Conservation (phyloP, 2,113 vertebrate species). For the Alouatta palliata region DNA sequence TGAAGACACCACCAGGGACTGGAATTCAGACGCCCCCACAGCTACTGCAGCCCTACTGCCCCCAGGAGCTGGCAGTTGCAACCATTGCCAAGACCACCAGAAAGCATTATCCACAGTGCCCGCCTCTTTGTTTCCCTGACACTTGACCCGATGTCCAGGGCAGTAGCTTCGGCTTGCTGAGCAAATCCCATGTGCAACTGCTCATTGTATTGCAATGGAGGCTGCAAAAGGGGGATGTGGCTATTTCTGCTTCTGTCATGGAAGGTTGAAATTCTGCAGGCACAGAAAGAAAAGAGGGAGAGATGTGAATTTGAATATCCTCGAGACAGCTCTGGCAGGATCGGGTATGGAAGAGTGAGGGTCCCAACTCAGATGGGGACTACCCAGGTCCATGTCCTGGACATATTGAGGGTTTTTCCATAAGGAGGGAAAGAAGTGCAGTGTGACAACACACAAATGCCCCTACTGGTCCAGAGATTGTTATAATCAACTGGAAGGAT, state of each 20-base stretch:
- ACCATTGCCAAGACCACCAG: neutral
- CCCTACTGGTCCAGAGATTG: no score
- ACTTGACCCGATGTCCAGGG: neutral
- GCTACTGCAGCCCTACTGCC: neutral
- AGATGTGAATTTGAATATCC: neutral
- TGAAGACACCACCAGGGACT: no score
- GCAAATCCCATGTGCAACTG: rapidly evolving
- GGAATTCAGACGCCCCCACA: rapidly evolving
- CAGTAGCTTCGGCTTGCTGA: neutral
- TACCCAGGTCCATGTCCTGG: no score
- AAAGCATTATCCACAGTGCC: rapidly evolving
- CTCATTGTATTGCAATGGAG: neutral
- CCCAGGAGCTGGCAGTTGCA: neutral
- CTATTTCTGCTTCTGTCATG: neutral
- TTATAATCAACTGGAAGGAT: no score
- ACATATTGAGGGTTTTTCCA: no score
- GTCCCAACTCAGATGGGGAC: no score
- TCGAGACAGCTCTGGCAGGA: neutral
- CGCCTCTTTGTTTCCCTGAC: neutral
- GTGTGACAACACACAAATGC: no score
- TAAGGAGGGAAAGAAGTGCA: no score
- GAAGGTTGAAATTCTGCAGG: neutral
- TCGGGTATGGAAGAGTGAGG: neutral
- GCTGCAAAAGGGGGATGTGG: no score
- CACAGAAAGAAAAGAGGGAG: neutral